Evolutionary conservation across 92 coral and sea anemone species (phyloP).

Genomic region (Heteractis magnifica): DNA sequence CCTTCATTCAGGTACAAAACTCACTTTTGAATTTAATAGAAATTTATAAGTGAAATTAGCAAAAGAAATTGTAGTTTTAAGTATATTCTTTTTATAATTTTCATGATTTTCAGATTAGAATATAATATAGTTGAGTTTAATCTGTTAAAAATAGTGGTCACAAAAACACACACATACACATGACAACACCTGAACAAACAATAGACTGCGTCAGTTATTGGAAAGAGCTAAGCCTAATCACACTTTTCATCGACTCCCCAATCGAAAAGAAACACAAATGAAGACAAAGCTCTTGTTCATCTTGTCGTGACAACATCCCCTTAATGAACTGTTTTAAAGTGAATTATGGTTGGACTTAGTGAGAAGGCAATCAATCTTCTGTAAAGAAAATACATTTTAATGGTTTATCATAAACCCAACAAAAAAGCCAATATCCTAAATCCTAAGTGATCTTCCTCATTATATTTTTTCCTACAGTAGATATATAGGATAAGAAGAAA

Average conservation of each 20-base stretch:
- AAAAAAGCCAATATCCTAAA: neutral
- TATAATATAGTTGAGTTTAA: neutral
- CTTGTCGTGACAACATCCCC: neutral
- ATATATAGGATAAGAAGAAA: neutral
- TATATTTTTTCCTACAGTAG: neutral
- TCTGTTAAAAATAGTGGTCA: neutral
- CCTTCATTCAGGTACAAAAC: no score
- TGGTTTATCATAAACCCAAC: neutral
- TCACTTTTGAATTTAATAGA: no score
- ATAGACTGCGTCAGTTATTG: neutral
- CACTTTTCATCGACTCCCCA: neutral
- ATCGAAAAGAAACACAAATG: constrained; percentile 4
- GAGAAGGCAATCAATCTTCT: constrained; percentile 2
- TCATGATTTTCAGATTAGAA: neutral
- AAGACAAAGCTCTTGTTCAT: neutral
- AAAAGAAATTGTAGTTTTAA: no score
- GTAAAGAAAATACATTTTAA: neutral
- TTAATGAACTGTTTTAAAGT: neutral
- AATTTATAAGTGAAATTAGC: no score
- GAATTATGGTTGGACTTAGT: neutral
- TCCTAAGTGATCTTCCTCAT: constrained; percentile 4
- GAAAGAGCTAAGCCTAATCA: neutral
- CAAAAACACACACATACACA: neutral
- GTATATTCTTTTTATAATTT: no score
- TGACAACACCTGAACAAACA: neutral